Conservation (phyloP, 2,888 invertebrate genomes). For the Crocallis elinguaria region DNA sequence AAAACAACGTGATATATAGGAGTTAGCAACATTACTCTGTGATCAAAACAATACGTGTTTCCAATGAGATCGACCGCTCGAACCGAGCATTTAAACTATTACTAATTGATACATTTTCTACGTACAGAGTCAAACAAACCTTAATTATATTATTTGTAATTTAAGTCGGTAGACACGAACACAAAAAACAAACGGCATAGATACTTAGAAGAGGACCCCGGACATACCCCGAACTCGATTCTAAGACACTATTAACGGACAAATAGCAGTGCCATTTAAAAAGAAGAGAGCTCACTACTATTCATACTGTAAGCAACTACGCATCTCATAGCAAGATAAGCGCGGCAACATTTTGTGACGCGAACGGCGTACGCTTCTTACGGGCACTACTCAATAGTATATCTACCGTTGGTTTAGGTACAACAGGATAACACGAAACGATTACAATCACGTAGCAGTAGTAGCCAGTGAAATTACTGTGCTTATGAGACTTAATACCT, state of each 20-base stretch:
- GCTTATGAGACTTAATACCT: too few relatives aligned
- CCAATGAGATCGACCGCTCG: constrained; percentile 72
- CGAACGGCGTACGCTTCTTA: not conserved
- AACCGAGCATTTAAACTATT: constrained; percentile 60
- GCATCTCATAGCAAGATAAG: too few relatives aligned
- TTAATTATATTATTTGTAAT: constrained; percentile 57
- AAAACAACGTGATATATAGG: constrained; percentile 39
- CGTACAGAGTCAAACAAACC: constrained; percentile 31
- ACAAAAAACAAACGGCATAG: constrained; percentile 14
- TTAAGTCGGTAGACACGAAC: constrained; percentile 38
- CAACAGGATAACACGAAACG: constrained; percentile 8
- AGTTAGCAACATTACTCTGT: constrained; percentile 73
- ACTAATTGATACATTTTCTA: constrained; percentile 58
- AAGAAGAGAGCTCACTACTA: too few relatives aligned
- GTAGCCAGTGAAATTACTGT: too few relatives aligned
- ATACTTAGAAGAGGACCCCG: constrained; percentile 5
- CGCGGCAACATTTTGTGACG: not conserved
- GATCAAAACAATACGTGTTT: constrained; percentile 54
- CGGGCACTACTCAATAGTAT: constrained; percentile 2
- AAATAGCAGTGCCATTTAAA: too few relatives aligned
- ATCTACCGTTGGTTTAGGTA: constrained; percentile 12
- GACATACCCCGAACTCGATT: too few relatives aligned
- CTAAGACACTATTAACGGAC: too few relatives aligned
- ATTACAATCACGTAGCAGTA: not conserved
- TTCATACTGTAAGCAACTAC: too few relatives aligned